Base-by-base conservation (phyloP, 2,113 vertebrate species). In the Brienomyrus brachyistius region DNA sequence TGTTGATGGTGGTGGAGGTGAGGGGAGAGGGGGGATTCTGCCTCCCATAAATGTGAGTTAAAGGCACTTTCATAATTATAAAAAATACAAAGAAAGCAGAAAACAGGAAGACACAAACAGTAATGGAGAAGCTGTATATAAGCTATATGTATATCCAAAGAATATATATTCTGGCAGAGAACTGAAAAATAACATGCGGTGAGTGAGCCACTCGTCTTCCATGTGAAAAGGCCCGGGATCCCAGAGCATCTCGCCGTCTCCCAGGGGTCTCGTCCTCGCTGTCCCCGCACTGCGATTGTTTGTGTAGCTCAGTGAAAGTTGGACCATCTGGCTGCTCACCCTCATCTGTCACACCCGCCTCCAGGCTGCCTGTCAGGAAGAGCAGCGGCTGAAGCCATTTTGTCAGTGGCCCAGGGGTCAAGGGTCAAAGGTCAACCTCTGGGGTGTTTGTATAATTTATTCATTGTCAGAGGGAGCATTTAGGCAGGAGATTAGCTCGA, bases 381-480 rank as follows among this genome's bases (percentile, higher is more conserved):
- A 19, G 92, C 91, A 94, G 88, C 19, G 0, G 94, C 94, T 93
- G 93, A 90, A 93, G 45, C 21, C 90, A 92, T 92, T 93, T 91
- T 92, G 74, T 91, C 91, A 93, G 87, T 95, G 94, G 95, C 96
- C 94, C 94, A 82, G 90, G 92, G 94, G 93, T 94, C 93, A 94
- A 94, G 95, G 95, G 94, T 92, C 95, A 95, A 95, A 94, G 94
- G 93, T 70, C 62, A 70, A 70, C 62, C 62, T 70, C 94, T 95
- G 93, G 92, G 89, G 92, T 93, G 93, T 95, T 95, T 93, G 95
- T 88, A 45, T 94, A 93, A 95, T 95, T 95, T 95, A 94, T 95
- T 94, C 94, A 94, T 95, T 93, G 94, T 92, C 92, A 93, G 91
- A 91, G 91, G 84, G 91, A 95, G 93, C 92, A 92, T 93, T 92